phyloP scores from a whole-genome alignment of 2,888 invertebrate genomes.

The Stegana nigrithorax region DNA sequence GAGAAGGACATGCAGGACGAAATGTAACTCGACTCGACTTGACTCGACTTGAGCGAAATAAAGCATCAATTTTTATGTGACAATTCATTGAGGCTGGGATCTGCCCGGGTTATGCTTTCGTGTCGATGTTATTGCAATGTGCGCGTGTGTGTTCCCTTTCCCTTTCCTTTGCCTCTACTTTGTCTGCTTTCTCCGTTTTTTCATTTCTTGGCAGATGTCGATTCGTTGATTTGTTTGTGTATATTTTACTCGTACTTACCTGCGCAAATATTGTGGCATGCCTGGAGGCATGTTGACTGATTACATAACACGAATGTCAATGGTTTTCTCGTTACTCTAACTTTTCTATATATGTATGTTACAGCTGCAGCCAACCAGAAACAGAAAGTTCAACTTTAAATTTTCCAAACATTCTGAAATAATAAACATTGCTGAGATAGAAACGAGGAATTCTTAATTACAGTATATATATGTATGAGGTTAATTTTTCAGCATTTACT shows the following conservation, averaged over 20 bases:
- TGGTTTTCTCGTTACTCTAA: slow-evolving; percentile 47
- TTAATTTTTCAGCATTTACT: neutral
- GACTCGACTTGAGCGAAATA: slow-evolving; percentile 27
- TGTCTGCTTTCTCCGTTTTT: neutral
- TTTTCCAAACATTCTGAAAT: no score
- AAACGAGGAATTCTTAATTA: no score
- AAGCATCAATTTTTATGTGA: slow-evolving; percentile 60
- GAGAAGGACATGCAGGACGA: slow-evolving; percentile 27
- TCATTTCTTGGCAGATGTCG: slow-evolving; percentile 24
- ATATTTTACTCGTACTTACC: slow-evolving; percentile 14
- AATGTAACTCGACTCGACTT: neutral
- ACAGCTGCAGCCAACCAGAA: no score
- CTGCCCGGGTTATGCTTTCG: no score
- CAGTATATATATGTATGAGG: no score
- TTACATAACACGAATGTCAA: slow-evolving; percentile 60
- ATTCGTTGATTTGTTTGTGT: slow-evolving; percentile 24
- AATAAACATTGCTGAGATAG: no score
- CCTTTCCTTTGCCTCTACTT: neutral
- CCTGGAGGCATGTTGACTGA: slow-evolving; percentile 43
- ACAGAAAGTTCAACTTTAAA: no score
- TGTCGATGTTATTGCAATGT: no score
- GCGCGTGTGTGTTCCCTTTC: neutral
- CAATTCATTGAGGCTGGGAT: slow-evolving; percentile 50
- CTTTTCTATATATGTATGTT: neutral
- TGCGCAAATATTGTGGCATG: slow-evolving; percentile 35